Conservation (phyloP, 2,113 vertebrate genomes). For the Vidua macroura region DNA sequence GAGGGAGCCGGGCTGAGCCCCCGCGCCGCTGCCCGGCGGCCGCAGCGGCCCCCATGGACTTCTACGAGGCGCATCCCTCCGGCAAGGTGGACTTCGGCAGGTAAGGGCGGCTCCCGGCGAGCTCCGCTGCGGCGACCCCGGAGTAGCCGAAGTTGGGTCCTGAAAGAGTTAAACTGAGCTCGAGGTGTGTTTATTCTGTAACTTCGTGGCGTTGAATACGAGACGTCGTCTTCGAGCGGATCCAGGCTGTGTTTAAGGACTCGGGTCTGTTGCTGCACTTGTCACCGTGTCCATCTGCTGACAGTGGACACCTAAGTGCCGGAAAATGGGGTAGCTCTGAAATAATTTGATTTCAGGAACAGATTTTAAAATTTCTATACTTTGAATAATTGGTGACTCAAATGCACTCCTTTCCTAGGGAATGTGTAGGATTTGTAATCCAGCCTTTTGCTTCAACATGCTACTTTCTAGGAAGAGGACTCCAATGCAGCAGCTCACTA, state of each 20-base stretch:
- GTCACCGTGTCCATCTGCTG: not conserved
- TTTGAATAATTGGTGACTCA: fast-evolving
- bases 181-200: fast-evolving
- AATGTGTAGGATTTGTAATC: not conserved
- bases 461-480: not conserved
- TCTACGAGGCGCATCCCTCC: slow-evolving; percentile 32
- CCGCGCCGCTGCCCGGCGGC: not conserved
- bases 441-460: not conserved
- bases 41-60: slow-evolving; percentile 11
- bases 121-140: not conserved
- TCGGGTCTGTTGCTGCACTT: fast-evolving
- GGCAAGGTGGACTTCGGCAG: slow-evolving; percentile 55
- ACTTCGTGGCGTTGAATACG: not conserved
- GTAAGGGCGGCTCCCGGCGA: not conserved
- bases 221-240: not conserved
- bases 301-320: fast-evolving
- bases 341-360: not conserved
- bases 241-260: fast-evolving
- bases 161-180: fast-evolving
- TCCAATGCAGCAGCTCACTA: fast-evolving
- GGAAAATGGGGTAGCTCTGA: not conserved
- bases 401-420: fast-evolving
- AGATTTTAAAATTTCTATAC: fast-evolving
- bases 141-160: not conserved
- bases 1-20: not conserved